phyloP scores from a whole-genome alignment of 2,888 invertebrate species.

The Yponomeuta sedellus region DNA sequence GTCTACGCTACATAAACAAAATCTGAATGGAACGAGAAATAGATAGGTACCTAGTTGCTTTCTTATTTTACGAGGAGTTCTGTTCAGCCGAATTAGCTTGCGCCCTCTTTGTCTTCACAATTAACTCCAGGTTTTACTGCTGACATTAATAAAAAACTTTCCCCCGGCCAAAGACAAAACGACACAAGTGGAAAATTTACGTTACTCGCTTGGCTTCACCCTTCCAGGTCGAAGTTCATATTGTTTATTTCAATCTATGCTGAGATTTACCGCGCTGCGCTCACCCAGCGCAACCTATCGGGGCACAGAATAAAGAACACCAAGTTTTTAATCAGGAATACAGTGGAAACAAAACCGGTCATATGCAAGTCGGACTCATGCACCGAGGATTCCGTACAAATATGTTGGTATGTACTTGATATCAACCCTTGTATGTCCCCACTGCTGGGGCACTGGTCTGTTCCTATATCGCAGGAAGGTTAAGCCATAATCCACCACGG shows the following conservation, averaged over 20 bases:
- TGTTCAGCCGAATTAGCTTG: neutral
- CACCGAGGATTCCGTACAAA: too few species aligned
- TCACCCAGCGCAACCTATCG: neutral
- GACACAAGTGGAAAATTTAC: constrained; percentile 1
- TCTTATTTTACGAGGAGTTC: neutral
- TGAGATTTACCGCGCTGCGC: constrained; percentile 34
- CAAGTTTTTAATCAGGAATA: too few species aligned
- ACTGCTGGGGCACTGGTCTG: too few species aligned
- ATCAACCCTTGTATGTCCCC: too few species aligned
- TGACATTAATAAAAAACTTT: constrained; percentile 2
- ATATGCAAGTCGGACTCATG: too few species aligned
- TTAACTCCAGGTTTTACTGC: neutral
- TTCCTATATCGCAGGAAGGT: too few species aligned
- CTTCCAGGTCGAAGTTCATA: constrained; percentile 6
- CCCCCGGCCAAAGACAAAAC: neutral
- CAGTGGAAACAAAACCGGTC: too few species aligned
- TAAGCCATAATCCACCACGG: too few species aligned
- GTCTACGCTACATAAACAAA: too few species aligned
- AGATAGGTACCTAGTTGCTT: too few species aligned
- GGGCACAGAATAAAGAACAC: neutral
- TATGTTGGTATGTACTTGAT: too few species aligned
- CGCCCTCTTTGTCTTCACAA: neutral
- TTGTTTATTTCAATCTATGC: constrained; percentile 26
- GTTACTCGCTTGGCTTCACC: neutral
- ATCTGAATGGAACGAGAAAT: too few species aligned